Base-by-base conservation (phyloP, 2,888 invertebrate species). In the Lasiommata megera region DNA sequence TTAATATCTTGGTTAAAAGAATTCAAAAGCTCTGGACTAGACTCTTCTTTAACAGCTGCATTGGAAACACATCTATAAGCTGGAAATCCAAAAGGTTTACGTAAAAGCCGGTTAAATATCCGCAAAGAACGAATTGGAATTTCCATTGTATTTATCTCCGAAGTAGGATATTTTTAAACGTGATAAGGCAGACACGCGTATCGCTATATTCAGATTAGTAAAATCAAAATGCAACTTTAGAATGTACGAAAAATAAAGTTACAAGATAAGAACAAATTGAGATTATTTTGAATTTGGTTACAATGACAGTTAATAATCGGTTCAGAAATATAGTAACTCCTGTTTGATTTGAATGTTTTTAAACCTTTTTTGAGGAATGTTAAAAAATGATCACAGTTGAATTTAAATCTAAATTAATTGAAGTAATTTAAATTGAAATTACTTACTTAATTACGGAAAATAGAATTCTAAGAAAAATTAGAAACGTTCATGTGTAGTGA, bases 1-100 rank as follows among this genome's bases (percentile, higher is more conserved):
- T 75, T 76, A 43, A 79, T 84, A 56, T 89, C 89, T 56, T 72
- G 71, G 61, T 90, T 89, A 59, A 79, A 88, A 5, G 75, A 64
- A 54, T 74, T 82, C 41, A 89, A 56, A 9, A 88, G 65, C 48
- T 82, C 84, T 0, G 71, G 63, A 59, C 80, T 85, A 1, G 73
- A 60, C 56, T 88, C 82, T 68, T 85, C 87, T 60, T 86, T 82
- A 1, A 78, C 72, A 31, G 79, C 78, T 28, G 80, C 69, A 36
- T 74, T 76, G 11, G 82, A 74, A 53, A 79, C 63, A 68, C 70
- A 75, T 67, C 80, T 82, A 55, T 69, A 76, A 16, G 76, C 71
- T 28, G 73, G 65, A 59, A 80, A 59, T 51, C 74, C 68, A 34
- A 73, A 54, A 1, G 84, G 79, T 70, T 74, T 81, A 14, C 80